A percentile compares a stretch with the other conserved stretches of the same genome.
phyloP scores from a whole-genome alignment of 2,797 vertebrate species.

The Diglossa cyanea region DNA sequence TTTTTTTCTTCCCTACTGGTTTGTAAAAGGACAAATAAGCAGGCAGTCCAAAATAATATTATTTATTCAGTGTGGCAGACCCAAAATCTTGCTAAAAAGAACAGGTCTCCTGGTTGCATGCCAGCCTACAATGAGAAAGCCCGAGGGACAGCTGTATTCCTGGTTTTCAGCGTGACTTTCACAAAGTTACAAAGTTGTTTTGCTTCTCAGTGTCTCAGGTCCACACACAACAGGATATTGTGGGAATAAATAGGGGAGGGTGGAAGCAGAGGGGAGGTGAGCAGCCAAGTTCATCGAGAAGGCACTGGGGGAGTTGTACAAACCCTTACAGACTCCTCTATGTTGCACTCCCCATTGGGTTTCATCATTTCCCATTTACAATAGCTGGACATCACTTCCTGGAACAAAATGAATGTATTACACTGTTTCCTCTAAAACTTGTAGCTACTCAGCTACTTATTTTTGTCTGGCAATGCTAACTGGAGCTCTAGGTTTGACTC shows the following conservation, averaged over 20 bases:
- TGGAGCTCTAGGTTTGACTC: neutral
- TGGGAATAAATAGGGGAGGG: neutral
- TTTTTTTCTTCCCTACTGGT: neutral
- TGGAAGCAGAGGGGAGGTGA: neutral
- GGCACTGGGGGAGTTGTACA: neutral
- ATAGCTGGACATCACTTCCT: conserved; percentile 46
- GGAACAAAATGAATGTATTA: neutral
- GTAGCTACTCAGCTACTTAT: neutral
- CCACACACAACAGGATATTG: neutral
- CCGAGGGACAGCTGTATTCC: neutral
- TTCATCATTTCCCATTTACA: neutral
- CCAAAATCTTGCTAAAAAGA: neutral
- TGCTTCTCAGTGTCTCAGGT: neutral
- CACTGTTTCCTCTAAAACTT: conserved; percentile 16
- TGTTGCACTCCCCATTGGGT: rapidly evolving
- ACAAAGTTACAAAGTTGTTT: neutral
- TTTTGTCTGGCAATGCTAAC: conserved; percentile 21
- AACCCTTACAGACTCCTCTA: neutral
- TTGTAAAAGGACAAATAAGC: neutral
- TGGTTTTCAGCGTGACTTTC: neutral
- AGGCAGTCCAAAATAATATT: neutral
- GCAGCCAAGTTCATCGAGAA: neutral
- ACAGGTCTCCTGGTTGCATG: neutral
- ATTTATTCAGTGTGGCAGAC: neutral
- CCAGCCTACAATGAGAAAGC: neutral